Evolutionary conservation across 2,113 vertebrate genomes (phyloP), one percentile per base, ranked within the genome.

Genomic region (Peromyscus maniculatus): DNA sequence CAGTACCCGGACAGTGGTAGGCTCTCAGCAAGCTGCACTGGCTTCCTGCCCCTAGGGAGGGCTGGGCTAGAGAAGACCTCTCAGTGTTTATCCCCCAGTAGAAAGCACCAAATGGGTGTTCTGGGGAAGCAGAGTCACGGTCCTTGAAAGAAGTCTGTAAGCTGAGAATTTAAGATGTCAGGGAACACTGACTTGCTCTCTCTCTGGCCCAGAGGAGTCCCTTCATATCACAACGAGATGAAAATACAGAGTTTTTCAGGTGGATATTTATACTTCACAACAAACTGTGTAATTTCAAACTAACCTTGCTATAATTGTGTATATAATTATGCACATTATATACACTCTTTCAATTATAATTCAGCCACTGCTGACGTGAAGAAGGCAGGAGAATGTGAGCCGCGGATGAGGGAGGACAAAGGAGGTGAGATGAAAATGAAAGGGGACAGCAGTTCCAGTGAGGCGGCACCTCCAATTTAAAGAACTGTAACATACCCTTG

Each of bases 281-380:
- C 22, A 91, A 92, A 95, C 9, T n/a, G 46, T 43, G 91, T 26
- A 91, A 91, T 90, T 89, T 88, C 96, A n/a, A 92, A 74, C 91
- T 84, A 89, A 93, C 91, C 10, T 82, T 64, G 80, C 21, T 91
- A 19, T 78, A 82, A 79, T 91, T 75, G 94, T 78, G 80, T 21
- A n/a, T 66, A 67, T 94, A 59, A 84, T 95, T 87, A 91, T 66
- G 64, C 21, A 82, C 11, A 6, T 84, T 80, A 77, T 84, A 84
- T 5, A 31, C 31, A 64, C 59, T 78, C 86, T 91, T 96, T 74
- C 80, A 19, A n/a, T 97, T 95, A 49, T 92, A 95, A 80, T 66
- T 87, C 62, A 94, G 16, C n/a, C 43, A 89, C 84, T 62, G 66
- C 84, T 88, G 79, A 95, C 59, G 88, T 5, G 91, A 88, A 87